Base-by-base conservation (phyloP, 1,140 invertebrate species). In the Pogonomyrmex barbatus region DNA sequence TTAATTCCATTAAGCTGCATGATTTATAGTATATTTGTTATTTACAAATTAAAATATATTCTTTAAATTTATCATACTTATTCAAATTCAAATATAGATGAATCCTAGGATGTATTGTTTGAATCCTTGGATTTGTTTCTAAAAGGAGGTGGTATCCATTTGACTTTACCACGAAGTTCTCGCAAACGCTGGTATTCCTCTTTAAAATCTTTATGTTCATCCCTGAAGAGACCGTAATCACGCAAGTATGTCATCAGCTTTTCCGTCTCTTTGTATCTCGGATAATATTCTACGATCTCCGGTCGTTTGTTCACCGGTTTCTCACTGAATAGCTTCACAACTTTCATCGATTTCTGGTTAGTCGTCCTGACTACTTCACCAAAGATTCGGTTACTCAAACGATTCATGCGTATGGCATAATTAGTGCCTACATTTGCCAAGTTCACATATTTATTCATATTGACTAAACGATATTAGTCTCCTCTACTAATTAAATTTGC, bases 161-260 rank as follows among this genome's bases (percentile, higher is more conserved):
- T 89, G 0, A 14, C 33, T 75, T 99, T 99, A 24, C 98, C 98
- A 82, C 98, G 95, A 17, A 99, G 95, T 73, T 95, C 96, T 88
- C 97, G 95, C 79, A 98, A 94, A 83, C 98, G 95, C 84, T 96
- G 96, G 96, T 98, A 98, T 94, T 99, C 98, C 60, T 99, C 98
- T 87, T 97, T 97, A 91, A 99, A 99, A 95, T 99, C 98, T 93
- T 97, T 94, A 95, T 99, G 98, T 93, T 99, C 98, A 94, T 99
- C 98, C 90, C 98, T 95, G 92, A 96, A 98, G 4, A 98, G 94
- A 1, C 98, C 98, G 93, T 98, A 98, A 52, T 96, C 94, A 14
- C 98, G 93, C 24, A 98, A 94, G 85, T 96, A 95, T 71, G 94
- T 95, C 96, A 98, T 98, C 1, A 99, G 93, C 17, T 94, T 89